Evolutionary conservation across 2,888 invertebrate species (phyloP).

Genomic region (Caenorhabditis auriculariae): DNA sequence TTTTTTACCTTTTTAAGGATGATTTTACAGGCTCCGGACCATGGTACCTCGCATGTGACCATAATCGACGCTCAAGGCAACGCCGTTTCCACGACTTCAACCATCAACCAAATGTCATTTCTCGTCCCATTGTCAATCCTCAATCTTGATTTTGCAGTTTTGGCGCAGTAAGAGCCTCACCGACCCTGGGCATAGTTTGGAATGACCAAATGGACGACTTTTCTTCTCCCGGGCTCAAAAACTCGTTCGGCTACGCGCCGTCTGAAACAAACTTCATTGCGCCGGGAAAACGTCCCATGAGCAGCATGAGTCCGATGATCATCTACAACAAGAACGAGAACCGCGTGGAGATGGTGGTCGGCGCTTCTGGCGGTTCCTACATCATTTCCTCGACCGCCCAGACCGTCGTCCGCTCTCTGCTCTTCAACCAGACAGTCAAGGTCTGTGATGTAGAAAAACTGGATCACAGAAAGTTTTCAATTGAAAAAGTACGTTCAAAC

Average conservation of each 20-base stretch:
- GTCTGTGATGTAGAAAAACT: constrained; percentile 2
- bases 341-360: constrained; percentile 74
- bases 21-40: constrained; percentile 67
- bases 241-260: constrained; percentile 68
- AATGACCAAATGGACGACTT: constrained; percentile 66
- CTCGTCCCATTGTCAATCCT: background rate
- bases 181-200: constrained; percentile 59
- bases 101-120: constrained; percentile 72
- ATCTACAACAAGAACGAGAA: constrained; percentile 72
- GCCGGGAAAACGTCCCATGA: constrained; percentile 81
- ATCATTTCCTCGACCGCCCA: constrained; percentile 78
- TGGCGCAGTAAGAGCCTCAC: constrained; percentile 54
- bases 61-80: constrained; percentile 79
- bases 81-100: constrained; percentile 87
- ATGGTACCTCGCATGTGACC: constrained; percentile 88
- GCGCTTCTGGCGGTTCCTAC: constrained; percentile 86
- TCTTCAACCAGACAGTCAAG: constrained; percentile 78
- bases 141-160: constrained; percentile 46
- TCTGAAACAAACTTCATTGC: constrained; percentile 81
- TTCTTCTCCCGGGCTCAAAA: constrained; percentile 66
- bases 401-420: constrained; percentile 73
- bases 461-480: background rate
- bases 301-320: constrained; percentile 85
- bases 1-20: too few species aligned
- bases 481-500: too few species aligned